phyloP scores from a whole-genome alignment of 2,888 invertebrate species.

The Pyrrhia umbra region DNA sequence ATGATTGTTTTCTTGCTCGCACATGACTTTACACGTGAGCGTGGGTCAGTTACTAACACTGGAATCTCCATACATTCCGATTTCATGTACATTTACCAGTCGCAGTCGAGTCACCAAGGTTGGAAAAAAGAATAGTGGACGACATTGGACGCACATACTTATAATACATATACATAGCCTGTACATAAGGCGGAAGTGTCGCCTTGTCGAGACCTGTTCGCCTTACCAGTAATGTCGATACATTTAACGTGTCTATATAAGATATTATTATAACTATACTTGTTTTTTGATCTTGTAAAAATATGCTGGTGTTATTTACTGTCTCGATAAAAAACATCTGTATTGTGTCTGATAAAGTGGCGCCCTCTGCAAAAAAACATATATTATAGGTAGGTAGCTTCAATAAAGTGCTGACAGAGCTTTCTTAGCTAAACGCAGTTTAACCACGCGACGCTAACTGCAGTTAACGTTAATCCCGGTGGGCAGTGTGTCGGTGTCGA shows the following conservation, averaged over 20 bases:
- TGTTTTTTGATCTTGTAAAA: conserved; percentile 64
- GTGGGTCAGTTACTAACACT: background rate
- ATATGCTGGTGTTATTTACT: conserved; percentile 32
- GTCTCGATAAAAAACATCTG: conserved; percentile 5
- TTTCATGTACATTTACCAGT: conserved; percentile 33
- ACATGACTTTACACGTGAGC: conserved; percentile 1
- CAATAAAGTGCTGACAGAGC: no score
- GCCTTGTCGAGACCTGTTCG: conserved; percentile 77
- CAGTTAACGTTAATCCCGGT: conserved; percentile 42
- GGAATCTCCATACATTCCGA: conserved; percentile 39
- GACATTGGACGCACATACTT: conserved; percentile 80
- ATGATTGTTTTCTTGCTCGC: background rate
- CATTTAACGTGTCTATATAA: conserved; percentile 68
- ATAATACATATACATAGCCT: conserved; percentile 78
- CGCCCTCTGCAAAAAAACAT: no score
- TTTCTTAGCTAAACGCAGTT: no score
- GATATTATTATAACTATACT: conserved; percentile 54
- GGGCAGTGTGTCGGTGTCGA: conserved; percentile 42
- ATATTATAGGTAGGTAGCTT: no score
- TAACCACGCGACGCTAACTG: conserved; percentile 30
- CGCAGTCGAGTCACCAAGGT: conserved; percentile 73
- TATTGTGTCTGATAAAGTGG: no score
- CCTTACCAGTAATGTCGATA: conserved; percentile 79
- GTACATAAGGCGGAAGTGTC: conserved; percentile 82
- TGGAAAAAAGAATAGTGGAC: conserved; percentile 82